Conservation (phyloP, 2,888 invertebrate genomes). For the Eupithecia vulgata region DNA sequence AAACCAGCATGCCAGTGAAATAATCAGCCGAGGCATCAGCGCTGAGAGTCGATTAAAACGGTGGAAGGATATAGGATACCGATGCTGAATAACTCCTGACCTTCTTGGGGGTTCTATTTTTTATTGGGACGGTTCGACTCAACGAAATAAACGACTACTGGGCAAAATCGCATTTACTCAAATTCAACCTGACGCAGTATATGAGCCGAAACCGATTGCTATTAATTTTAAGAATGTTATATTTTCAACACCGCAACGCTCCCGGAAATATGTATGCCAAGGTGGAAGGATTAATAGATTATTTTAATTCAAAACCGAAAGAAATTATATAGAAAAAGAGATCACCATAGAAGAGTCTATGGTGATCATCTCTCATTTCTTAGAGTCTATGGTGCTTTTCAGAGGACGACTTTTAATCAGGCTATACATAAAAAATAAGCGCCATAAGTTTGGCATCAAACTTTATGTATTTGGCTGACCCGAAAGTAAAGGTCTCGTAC, state of each 20-base stretch:
- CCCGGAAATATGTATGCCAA: slow-evolving; percentile 3
- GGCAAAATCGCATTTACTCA: slow-evolving; percentile 8
- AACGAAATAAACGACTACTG: slow-evolving; percentile 16
- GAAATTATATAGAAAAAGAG: neutral
- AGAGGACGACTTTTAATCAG: slow-evolving; percentile 15
- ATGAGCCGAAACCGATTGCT: slow-evolving; percentile 20
- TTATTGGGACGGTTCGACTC: slow-evolving; percentile 15
- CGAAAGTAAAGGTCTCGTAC: slow-evolving; percentile 13
- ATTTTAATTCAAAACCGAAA: slow-evolving; percentile 1
- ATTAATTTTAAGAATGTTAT: slow-evolving; percentile 4
- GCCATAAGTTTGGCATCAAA: slow-evolving; percentile 23
- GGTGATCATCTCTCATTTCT: no score
- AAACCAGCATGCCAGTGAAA: slow-evolving; percentile 6
- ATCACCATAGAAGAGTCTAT: neutral
- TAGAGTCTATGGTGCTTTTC: slow-evolving; percentile 14
- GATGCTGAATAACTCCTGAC: neutral
- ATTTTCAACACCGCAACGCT: neutral
- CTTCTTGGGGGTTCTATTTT: slow-evolving; percentile 22
- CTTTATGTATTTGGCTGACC: slow-evolving; percentile 15
- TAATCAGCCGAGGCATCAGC: neutral
- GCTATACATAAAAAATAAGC: slow-evolving; percentile 20
- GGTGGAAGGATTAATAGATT: slow-evolving; percentile 4
- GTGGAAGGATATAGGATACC: slow-evolving; percentile 16
- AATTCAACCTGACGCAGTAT: slow-evolving; percentile 6
- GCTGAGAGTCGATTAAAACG: neutral